Base-by-base conservation (phyloP, 2,888 invertebrate species). In the Drosophila kanekoi region DNA sequence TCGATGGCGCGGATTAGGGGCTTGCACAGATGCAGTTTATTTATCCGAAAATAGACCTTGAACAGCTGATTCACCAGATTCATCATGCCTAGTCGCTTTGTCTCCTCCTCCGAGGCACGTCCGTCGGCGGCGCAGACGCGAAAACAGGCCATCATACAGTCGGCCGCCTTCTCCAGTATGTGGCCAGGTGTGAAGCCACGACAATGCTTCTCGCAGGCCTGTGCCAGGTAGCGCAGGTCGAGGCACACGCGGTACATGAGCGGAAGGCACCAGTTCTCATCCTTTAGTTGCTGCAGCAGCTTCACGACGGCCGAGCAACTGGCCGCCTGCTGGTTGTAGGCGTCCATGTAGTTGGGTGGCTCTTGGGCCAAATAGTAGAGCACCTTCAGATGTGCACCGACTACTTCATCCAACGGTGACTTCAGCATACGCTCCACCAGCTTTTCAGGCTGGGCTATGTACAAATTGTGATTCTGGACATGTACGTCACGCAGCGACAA, bases 1-100 rank as follows among this genome's bases (percentile, higher is more conserved):
- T 99, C 99, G 72, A 99, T 98, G 0, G 99, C 99, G 78, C 99
- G 94, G 78, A 99, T 98, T 40, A 99, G 93, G 0, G 99, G 99
- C 92, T 97, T 99, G 92, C 97, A 97, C 53, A 97, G 93, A 93
- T 97, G 97, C 16, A 97, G 92, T 90, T 97, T 96, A 90, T 97
- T 97, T 81, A 99, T 99, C 84, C 97, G 95, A 89, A 98, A 98
- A 92, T 98, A 98, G 0, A 95, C 93, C 93, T 99, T 99, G 80
- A 99, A 97, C 5, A 99, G 94, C 92, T 99, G 99, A 93, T 99
- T 99, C 0, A 99, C 98, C 70, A 99, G 94, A 87, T 96, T 96
- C 81, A 99, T 93, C 98, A 99, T 99, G 62, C 99, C 99, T 93
- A 98, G 95, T 87, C 98, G 95, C 93, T 99, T 99, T 0, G 99